Base-by-base conservation (phyloP, 30 jellyfish, hydroid and myxozoan genomes). In the Hydractinia echinata region DNA sequence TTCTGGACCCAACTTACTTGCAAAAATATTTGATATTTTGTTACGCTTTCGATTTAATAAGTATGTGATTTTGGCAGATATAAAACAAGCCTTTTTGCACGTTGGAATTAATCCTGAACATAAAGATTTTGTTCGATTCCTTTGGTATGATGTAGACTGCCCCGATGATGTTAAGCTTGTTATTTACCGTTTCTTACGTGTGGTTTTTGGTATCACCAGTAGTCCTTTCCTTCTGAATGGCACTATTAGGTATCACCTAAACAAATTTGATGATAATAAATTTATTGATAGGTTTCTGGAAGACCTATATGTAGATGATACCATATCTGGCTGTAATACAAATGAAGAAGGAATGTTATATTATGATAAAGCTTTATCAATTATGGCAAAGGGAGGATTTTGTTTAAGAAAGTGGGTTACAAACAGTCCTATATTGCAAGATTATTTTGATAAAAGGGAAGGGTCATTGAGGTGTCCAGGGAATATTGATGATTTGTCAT, bases 1-100 rank as follows among this genome's bases (percentile, higher is more conserved):
- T 18, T 60, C 85, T 53, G 83, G 81, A 19, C 85, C 85, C 7
- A 76, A 76, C 81, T 54, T 76, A 7, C 18, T 76, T 7, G 49
- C 81, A 49, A 76, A 76, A 60, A 3, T 4, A 1, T 76, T 76
- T 76, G 85, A 79, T 79, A 79, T 79, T 13, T 44, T 79, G 73
- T 10, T 79, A 39, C 18, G 86, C 18, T 74, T 74, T 50, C 77
- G 78, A 1, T 13, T 74, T 20, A 20, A 74, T 50, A n/a, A 14
- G 10, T 18, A 18, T 53, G 82, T 10, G 11, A 10, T 74, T n/a
- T 50, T 74, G 1, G 77, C 83, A 13, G 83, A 74, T 50, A 74
- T 74, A n/a, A 20, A 74, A 74, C 78, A 74, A 74, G 78, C 83
- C 21, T 74, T 74, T 52, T 20, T 52, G 11, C 2, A 74, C 51